Conservation (phyloP, 1,140 invertebrate species). For the Apis mellifera region Amel_HAv3.1 CM009937.2:9218501-9219000, state of each 20-base stretch:
- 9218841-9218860: constrained; percentile 48
- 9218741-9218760: background rate
- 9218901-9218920: background rate
- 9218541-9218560: background rate
- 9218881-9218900: constrained; percentile 40
- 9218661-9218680: constrained; percentile 18
- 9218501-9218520: too few relatives aligned
- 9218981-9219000: background rate
- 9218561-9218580: background rate
- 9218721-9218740: background rate
- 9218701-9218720: background rate
- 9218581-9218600: background rate
- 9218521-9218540: too few relatives aligned
- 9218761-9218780: constrained; percentile 43
- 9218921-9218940: background rate
- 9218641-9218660: constrained; percentile 15
- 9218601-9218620: background rate
- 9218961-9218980: background rate
- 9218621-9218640: background rate
- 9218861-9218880: constrained; percentile 38
- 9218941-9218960: constrained; percentile 3
- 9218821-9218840: constrained; percentile 40
- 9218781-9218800: constrained; percentile 39
- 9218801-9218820: constrained; percentile 39
- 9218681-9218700: background rate